Evolutionary conservation across 2,797 vertebrate species (phyloP), one percentile per base, ranked within the genome.

Genomic region (Parauchenoglanis punctatus): DNA sequence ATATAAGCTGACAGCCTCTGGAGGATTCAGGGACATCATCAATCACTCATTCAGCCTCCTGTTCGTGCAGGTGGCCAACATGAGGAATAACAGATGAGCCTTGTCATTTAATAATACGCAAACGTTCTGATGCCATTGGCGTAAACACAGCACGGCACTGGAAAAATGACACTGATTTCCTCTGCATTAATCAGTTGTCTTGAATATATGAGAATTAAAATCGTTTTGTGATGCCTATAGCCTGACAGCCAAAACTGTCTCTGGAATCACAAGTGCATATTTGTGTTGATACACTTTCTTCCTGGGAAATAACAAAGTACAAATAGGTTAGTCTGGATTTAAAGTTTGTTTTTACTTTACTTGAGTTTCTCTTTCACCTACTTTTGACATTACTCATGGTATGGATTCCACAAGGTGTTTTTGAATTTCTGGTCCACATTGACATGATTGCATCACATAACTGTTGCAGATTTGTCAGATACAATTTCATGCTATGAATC

Each of bases 91-190:
- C 80, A 82, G 80, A 88, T 77, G 84, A 86, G 84, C 77, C 80
- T 81, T 86, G 87, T 83, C 80, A 77, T 88, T 88, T 81, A 86
- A 76, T 87, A 82, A 87, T 86, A 83, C 61, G 61, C 83, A 88
- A 87, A 77, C 70, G 59, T 70, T 85, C 70, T 68, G 77, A 70
- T 87, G 82, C 85, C 85, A 81, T 11, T 80, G 70, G 85, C 58
- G 11, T 80, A 84, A 77, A 85, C 67, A 85, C 70, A 31, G 72
- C 49, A 46, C 7, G 35, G 49, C 58, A 46, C 65, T 83, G 56
- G 28, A 88, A 82, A 65, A 65, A 49, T 76, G 54, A 70, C 72
- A 77, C 83, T 54, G 87, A 59, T 73, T 85, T 88, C 44, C 77
- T 68, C 28, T 18, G 70, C 49, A 88, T 86, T 86, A 46, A 83